These are phyloP conservation scores for Dermochelys coriacea DNA, from an alignment of 2,797 vertebrate genomes.

Conservation along the genomic window DNA sequence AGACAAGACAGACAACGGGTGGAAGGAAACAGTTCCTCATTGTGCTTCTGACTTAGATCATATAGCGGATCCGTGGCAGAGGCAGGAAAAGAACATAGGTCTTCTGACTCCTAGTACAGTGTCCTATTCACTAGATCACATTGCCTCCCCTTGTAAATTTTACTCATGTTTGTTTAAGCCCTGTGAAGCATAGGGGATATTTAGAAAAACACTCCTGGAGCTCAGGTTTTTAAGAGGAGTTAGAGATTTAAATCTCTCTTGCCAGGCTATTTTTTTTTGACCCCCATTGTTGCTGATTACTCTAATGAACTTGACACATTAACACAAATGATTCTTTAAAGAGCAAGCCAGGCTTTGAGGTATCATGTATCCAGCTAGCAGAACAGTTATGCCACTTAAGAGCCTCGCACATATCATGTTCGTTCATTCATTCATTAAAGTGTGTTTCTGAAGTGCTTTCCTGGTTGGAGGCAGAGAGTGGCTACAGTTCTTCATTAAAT, in stretches of 20 bases:
- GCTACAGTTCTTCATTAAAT: not conserved
- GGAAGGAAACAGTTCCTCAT: not conserved
- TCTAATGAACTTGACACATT: not conserved
- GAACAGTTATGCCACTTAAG: not conserved
- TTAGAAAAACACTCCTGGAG: not conserved
- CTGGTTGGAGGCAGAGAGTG: not conserved
- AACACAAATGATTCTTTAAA: not conserved
- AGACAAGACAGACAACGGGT: not conserved
- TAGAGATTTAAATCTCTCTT: not conserved
- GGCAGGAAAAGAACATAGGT: conserved; percentile 3
- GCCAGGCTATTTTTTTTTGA: not conserved
- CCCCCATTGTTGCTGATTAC: not conserved
- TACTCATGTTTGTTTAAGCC: conserved; percentile 22
- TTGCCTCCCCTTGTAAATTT: not conserved
- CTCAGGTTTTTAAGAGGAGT: not conserved
- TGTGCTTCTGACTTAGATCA: not conserved
- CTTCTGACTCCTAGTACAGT: conserved; percentile 1
- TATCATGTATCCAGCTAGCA: not conserved
- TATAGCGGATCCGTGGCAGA: not conserved
- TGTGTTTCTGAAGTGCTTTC: not conserved
- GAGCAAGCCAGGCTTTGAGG: not conserved
- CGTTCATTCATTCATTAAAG: not conserved
- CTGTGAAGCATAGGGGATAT: not conserved
- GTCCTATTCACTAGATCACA: not conserved
- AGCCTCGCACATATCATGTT: not conserved